phyloP scores from a whole-genome alignment of 1,140 invertebrate genomes.

The Dreissena polymorpha region DNA sequence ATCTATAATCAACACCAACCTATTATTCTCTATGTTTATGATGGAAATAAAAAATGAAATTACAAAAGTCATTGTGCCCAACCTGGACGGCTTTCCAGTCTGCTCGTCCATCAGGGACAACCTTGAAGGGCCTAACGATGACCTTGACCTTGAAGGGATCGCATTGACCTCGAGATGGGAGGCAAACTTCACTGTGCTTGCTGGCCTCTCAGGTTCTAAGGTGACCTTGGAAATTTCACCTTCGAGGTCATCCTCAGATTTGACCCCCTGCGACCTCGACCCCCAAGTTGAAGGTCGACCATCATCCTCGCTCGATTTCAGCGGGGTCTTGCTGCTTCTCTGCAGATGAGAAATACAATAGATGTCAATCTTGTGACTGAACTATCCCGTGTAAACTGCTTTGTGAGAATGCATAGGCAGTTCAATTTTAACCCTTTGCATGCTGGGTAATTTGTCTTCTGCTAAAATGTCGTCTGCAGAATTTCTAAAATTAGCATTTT shows the following conservation, averaged over 20 bases:
- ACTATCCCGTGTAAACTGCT: too few species aligned
- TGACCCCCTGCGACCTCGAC: slow-evolving; percentile 38
- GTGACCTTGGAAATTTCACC: slow-evolving; percentile 13
- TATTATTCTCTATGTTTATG: too few species aligned
- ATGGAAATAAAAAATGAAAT: too few species aligned
- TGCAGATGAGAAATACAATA: background rate
- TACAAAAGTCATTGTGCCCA: slow-evolving; percentile 53
- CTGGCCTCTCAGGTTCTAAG: slow-evolving; percentile 53
- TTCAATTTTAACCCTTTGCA: too few species aligned
- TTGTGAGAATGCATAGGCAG: too few species aligned
- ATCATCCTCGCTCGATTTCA: slow-evolving; percentile 39
- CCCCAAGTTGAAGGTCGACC: background rate
- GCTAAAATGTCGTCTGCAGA: too few species aligned
- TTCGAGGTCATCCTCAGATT: slow-evolving; percentile 27
- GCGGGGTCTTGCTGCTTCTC: slow-evolving; percentile 11
- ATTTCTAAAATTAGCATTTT: too few species aligned
- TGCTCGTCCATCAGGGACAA: slow-evolving; percentile 52
- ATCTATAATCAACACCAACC: too few species aligned
- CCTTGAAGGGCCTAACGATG: slow-evolving; percentile 56
- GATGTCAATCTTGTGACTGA: background rate
- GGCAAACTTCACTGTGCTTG: slow-evolving; percentile 63
- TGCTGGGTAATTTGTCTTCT: too few species aligned
- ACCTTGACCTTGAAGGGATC: slow-evolving; percentile 52
- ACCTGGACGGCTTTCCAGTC: slow-evolving; percentile 44
- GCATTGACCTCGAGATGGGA: slow-evolving; percentile 57